Percentiles rank a stretch among this genome's conserved stretches.
Evolutionary conservation across 1,140 invertebrate genomes (phyloP).

Genomic region (Neodiprion lecontei): DNA sequence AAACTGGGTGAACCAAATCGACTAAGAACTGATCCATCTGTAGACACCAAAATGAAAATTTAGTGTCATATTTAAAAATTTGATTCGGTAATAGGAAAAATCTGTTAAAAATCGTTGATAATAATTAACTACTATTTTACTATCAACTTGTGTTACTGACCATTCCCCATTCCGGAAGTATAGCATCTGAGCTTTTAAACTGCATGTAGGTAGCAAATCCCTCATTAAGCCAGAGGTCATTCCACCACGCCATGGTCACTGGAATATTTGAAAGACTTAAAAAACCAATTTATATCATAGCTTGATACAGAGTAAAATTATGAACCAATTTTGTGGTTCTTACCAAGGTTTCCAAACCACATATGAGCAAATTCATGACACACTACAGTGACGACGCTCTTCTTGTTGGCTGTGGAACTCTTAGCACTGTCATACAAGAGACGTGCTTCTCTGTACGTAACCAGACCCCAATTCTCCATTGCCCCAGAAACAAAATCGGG

Average conservation of each 20-base stretch:
- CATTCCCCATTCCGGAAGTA: slow-evolving; percentile 84
- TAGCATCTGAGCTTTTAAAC: slow-evolving; percentile 76
- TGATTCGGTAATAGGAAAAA: slow-evolving; percentile 21
- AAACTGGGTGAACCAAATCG: slow-evolving; percentile 74
- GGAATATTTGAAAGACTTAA: slow-evolving; percentile 41
- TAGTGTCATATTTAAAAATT: neutral
- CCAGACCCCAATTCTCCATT: slow-evolving; percentile 94
- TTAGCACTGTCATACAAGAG: slow-evolving; percentile 75
- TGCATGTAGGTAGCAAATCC: slow-evolving; percentile 90
- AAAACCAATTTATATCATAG: slow-evolving; percentile 15
- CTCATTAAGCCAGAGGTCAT: slow-evolving; percentile 92
- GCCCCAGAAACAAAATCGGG: slow-evolving; percentile 95
- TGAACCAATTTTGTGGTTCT: slow-evolving; percentile 23
- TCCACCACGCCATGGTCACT: slow-evolving; percentile 94
- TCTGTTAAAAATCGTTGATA: neutral
- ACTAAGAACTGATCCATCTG: slow-evolving; percentile 77
- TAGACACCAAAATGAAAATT: neutral
- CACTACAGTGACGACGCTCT: slow-evolving; percentile 81
- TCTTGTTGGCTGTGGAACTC: slow-evolving; percentile 77
- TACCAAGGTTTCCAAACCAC: slow-evolving; percentile 90
- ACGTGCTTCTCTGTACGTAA: slow-evolving; percentile 84
- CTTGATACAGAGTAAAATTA: neutral
- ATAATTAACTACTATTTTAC: slow-evolving; percentile 12
- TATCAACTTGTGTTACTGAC: slow-evolving; percentile 61
- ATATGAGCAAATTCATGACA: slow-evolving; percentile 93